phyloP scores from a whole-genome alignment of 2,113 vertebrate species.

The Tachycineta bicolor region DNA sequence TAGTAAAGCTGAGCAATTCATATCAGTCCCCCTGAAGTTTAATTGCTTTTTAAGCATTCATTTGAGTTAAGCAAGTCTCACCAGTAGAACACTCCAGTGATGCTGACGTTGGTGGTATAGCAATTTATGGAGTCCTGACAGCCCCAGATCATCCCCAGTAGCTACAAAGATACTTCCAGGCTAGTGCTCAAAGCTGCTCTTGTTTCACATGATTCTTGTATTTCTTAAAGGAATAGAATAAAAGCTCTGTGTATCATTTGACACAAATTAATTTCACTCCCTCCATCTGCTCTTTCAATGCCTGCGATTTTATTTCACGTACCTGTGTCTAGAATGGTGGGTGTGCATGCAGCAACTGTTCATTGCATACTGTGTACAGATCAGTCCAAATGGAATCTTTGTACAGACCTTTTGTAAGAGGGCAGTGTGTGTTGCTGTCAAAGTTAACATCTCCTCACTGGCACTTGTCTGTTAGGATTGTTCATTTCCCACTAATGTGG shows the following conservation, averaged over 20 bases:
- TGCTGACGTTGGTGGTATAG: background rate
- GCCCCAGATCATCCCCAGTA: background rate
- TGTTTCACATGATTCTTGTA: background rate
- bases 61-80: background rate
- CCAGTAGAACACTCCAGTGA: background rate
- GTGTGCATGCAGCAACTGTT: background rate
- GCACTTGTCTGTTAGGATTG: background rate
- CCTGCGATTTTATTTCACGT: background rate
- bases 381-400: background rate
- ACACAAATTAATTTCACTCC: background rate
- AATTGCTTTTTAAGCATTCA: background rate
- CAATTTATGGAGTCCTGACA: background rate
- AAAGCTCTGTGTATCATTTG: background rate
- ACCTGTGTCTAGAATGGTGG: background rate
- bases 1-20: background rate
- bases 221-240: background rate
- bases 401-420: background rate
- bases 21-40: background rate
- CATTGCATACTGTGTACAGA: background rate
- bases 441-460: background rate
- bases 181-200: background rate
- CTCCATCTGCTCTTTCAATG: background rate
- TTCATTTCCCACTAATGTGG: background rate
- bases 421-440: background rate
- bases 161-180: background rate